Conservation (phyloP, 92 coral and sea anemone genomes). For the Heteractis magnifica region DNA sequence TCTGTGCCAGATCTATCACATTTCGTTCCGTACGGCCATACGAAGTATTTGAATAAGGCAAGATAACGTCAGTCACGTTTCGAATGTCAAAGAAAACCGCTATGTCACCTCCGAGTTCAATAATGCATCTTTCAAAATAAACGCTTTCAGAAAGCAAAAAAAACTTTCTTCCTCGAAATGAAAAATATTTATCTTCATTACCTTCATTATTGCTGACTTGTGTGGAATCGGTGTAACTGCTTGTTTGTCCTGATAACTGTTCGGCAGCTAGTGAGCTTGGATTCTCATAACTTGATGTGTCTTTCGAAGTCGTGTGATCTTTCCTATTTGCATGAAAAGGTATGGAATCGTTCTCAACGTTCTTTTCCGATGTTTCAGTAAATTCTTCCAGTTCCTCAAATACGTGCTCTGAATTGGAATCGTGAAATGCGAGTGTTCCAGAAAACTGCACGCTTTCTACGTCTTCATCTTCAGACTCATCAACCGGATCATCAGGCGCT, state of each 20-base stretch:
- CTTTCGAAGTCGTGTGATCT: too few relatives aligned
- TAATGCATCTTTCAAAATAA: neutral
- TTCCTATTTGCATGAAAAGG: too few relatives aligned
- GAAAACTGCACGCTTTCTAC: neutral
- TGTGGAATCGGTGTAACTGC: neutral
- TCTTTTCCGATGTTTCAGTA: too few relatives aligned
- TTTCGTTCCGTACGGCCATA: neutral
- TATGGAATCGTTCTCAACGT: too few relatives aligned
- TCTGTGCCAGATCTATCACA: neutral
- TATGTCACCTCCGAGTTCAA: neutral
- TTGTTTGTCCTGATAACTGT: too few relatives aligned
- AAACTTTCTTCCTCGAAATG: slow-evolving; percentile 13
- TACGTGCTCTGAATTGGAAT: too few relatives aligned
- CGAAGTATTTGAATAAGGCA: neutral
- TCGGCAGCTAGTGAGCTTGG: too few relatives aligned
- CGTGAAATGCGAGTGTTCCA: too few relatives aligned
- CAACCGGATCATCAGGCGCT: too few relatives aligned
- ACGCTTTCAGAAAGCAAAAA: neutral
- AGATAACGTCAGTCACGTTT: slow-evolving; percentile 6
- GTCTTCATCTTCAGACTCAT: too few relatives aligned
- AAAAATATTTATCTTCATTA: neutral
- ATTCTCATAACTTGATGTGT: too few relatives aligned
- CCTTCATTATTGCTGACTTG: neutral
- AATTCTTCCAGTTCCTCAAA: too few relatives aligned
- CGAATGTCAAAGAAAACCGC: slow-evolving; percentile 14